Percentiles rank a stretch among this genome's conserved stretches.
phyloP scores from a whole-genome alignment of 2,113 vertebrate species.

The Macquaria australasica region DNA sequence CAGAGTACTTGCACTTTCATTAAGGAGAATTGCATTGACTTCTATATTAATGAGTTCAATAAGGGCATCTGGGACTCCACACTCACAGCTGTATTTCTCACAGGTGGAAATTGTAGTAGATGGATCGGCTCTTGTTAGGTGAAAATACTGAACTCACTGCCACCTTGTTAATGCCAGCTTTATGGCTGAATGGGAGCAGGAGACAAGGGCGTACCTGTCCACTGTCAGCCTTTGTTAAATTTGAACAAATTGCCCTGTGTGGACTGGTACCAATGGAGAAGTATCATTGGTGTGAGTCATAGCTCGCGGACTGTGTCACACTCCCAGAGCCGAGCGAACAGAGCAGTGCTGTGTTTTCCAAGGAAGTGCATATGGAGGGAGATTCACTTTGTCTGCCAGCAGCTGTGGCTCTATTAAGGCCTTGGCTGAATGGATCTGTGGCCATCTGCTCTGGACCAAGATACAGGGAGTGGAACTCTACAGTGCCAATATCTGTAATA shows the following conservation, averaged over 20 bases:
- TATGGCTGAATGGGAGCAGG: neutral
- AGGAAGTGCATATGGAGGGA: constrained; percentile 80
- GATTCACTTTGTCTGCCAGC: constrained; percentile 83
- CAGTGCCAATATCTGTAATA: constrained; percentile 59
- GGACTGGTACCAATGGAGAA: neutral
- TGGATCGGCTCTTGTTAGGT: constrained; percentile 17
- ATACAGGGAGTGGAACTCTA: constrained; percentile 58
- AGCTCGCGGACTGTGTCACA: constrained; percentile 48
- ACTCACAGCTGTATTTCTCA: constrained; percentile 17
- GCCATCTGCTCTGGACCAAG: constrained; percentile 81
- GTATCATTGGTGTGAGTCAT: constrained; percentile 48
- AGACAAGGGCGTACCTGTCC: constrained; percentile 8
- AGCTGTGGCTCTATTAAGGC: constrained; percentile 83
- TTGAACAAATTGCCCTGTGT: constrained; percentile 47
- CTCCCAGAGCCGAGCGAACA: constrained; percentile 56
- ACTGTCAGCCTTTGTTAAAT: constrained; percentile 37
- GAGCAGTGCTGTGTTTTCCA: constrained; percentile 63
- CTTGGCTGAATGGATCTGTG: constrained; percentile 70
- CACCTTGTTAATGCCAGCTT: constrained; percentile 31
- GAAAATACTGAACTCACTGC: constrained; percentile 17
- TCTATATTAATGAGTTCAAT: constrained; percentile 28
- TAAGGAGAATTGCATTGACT: neutral
- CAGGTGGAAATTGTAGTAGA: neutral
- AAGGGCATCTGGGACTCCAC: constrained; percentile 2
- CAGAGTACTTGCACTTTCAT: neutral